Base-by-base conservation (phyloP, 2,113 vertebrate species). In the Abramis brama region DNA sequence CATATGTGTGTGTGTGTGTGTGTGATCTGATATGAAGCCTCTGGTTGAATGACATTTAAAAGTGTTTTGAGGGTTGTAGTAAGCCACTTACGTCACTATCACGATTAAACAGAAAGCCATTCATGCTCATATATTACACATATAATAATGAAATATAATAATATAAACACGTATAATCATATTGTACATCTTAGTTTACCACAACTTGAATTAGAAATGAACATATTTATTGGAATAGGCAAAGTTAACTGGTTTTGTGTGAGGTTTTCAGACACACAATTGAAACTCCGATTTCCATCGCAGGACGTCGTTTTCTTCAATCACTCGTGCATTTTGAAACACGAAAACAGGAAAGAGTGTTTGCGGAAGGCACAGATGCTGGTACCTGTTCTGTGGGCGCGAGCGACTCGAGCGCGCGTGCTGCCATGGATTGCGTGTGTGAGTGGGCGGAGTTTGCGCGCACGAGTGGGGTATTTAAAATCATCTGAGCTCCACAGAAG, bases 281-380 rank as follows among this genome's bases (percentile, higher is more conserved):
- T 70, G 30, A 70, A 70, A 30, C 4, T 4, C 62, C 13, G 7
- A 50, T 50, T 80, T 68, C 19, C 2, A 36, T 64, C 36, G 21
- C 43, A 50, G 62, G n/a, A 52, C 25, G 43, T 50, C 27, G 25
- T 68, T 66, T 64, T 50, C n/a, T 82, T 66, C 60, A 21, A 12
- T 59, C 79, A 70, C 23, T 43, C 7, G 90, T 89, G 90, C 79
- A 88, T 92, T 92, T 91, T 13, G 9, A 73, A 75, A 91, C 91
- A 88, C 88, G 87, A 93, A 95, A 95, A 95, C 94, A 94, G 93
- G 93, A 95, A 95, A 89, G 86, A 13, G 4, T n/a, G 60, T 70
- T 92, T 91, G 91, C 87, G 89, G 88, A 91, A 86, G 90, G 36
- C 88, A 77, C 93, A 93, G 92, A 92, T 93, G 93, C 68, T 45